These are phyloP conservation scores for Cephus cinctus DNA, from an alignment of 1,140 invertebrate genomes.

Conservation along the genomic window DNA sequence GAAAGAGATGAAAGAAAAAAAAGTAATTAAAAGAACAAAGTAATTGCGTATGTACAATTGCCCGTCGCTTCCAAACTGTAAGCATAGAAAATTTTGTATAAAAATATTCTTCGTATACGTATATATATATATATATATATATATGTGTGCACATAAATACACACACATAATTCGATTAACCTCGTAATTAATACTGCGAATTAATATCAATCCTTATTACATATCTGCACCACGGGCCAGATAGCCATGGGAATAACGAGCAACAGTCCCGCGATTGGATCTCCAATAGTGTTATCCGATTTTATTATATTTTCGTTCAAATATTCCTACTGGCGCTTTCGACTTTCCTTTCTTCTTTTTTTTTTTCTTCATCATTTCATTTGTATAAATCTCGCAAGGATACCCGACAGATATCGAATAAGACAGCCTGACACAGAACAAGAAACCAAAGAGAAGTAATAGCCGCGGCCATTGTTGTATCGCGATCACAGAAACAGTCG, in stretches of 20 bases:
- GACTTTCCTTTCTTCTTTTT: background rate
- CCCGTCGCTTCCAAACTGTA: conserved; percentile 16
- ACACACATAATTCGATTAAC: conserved; percentile 48
- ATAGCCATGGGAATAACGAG: conserved; percentile 24
- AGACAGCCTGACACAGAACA: background rate
- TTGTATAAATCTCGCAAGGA: too few relatives aligned
- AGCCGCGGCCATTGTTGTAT: background rate
- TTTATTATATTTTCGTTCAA: too few relatives aligned
- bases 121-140: conserved; percentile 15
- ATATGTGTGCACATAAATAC: conserved; percentile 11
- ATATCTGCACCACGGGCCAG: conserved; percentile 35
- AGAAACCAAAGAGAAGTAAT: background rate
- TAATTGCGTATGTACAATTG: too few relatives aligned
- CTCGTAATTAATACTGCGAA: conserved; percentile 49
- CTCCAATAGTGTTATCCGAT: too few relatives aligned
- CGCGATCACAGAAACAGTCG: conserved; percentile 5
- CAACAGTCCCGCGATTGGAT: too few relatives aligned
- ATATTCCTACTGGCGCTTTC: too few relatives aligned
- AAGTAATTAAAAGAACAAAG: too few relatives aligned
- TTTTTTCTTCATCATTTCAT: background rate
- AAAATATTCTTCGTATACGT: conserved; percentile 47
- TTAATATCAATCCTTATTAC: conserved; percentile 43
- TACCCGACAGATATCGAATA: too few relatives aligned
- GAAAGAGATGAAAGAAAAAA: too few relatives aligned
- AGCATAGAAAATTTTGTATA: conserved; percentile 54